phyloP scores from a whole-genome alignment of 2,113 vertebrate species.

The Stomatorhinus ivindoensis region DNA sequence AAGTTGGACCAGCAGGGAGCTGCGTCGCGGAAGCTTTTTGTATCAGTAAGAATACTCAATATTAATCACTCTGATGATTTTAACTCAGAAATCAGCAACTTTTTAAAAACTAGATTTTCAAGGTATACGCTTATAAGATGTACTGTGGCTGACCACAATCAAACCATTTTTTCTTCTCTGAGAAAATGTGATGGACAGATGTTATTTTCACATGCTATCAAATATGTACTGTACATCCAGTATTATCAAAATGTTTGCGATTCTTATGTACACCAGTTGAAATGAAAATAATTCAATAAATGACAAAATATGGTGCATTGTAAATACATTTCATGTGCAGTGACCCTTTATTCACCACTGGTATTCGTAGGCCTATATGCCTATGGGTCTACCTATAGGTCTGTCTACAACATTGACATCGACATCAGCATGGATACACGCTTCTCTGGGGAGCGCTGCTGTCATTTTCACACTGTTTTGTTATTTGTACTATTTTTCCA shows the following conservation, averaged over 20 bases:
- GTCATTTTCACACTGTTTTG: neutral
- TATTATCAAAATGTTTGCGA: slow-evolving; percentile 39
- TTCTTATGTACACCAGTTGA: slow-evolving; percentile 51
- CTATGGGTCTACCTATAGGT: no score
- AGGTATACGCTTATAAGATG: slow-evolving; percentile 17
- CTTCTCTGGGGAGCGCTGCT: neutral
- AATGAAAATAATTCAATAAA: slow-evolving; percentile 49
- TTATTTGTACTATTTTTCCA: neutral
- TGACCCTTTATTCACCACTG: neutral
- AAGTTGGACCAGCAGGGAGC: neutral
- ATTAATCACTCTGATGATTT: neutral
- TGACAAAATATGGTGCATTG: slow-evolving; percentile 51
- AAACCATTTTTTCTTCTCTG: slow-evolving; percentile 24
- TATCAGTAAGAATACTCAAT: neutral
- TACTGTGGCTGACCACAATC: slow-evolving; percentile 31
- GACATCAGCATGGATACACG: neutral
- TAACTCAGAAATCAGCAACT: neutral
- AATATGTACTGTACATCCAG: slow-evolving; percentile 52
- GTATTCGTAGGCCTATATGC: no score
- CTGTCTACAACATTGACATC: neutral
- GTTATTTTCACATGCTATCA: slow-evolving; percentile 41
- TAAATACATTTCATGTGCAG: slow-evolving; percentile 24
- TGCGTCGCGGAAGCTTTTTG: neutral
- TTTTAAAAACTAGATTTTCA: neutral
- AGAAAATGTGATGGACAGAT: slow-evolving; percentile 33